Conservation (phyloP, 2,113 vertebrate genomes). For the Nesogale talazaci region DNA sequence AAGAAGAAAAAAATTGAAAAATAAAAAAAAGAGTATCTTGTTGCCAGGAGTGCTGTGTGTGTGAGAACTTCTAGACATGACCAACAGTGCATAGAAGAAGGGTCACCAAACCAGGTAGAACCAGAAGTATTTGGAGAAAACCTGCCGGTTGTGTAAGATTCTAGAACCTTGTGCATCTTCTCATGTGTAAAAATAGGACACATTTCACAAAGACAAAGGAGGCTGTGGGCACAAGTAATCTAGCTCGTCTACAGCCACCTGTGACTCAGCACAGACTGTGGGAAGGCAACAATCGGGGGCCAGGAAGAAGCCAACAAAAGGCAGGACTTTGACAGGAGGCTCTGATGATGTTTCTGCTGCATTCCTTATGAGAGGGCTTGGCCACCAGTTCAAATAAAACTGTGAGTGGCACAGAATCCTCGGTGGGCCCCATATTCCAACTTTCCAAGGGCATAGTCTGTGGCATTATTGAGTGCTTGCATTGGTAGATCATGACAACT, state of each 20-base stretch:
- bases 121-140: constrained; percentile 16
- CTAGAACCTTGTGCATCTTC: background rate
- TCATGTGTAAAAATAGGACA: background rate
- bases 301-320: background rate
- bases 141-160: background rate
- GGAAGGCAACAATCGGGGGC: background rate
- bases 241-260: background rate
- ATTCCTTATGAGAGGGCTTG: background rate
- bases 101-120: background rate
- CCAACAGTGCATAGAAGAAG: background rate
- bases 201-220: background rate
- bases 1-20: too few species aligned
- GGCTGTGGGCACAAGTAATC: background rate
- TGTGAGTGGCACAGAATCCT: background rate
- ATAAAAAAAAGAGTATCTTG: too few species aligned
- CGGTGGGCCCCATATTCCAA: background rate
- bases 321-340: background rate
- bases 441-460: background rate
- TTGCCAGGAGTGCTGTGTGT: background rate
- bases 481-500: background rate
- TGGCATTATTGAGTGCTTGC: background rate
- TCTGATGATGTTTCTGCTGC: background rate
- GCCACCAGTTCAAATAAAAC: background rate
- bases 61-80: background rate
- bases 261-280: background rate